These are phyloP conservation scores for Channa striata DNA, from an alignment of 2,797 vertebrate genomes.

Conservation along the genomic window DNA sequence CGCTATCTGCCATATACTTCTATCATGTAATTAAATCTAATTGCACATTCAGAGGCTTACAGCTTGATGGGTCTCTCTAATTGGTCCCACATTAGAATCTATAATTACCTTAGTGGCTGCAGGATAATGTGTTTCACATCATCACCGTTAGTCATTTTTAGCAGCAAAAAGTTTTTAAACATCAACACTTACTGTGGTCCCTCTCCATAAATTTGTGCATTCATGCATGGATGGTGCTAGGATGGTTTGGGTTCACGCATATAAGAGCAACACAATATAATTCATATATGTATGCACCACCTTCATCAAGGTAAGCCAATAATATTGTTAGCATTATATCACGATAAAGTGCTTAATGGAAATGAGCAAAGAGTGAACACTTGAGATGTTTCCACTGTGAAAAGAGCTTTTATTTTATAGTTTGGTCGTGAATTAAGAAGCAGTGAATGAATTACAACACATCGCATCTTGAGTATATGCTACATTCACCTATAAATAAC, in stretches of 20 bases:
- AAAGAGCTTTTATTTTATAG: not conserved
- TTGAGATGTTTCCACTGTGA: not conserved
- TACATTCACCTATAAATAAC: conserved; percentile 16
- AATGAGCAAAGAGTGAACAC: not conserved
- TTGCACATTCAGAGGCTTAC: conserved; percentile 53
- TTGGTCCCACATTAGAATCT: conserved; percentile 72
- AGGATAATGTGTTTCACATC: conserved; percentile 57
- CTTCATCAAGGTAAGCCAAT: conserved; percentile 8
- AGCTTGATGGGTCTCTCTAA: conserved; percentile 61
- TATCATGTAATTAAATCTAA: conserved; percentile 73
- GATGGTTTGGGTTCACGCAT: conserved; percentile 12
- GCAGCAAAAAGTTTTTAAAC: not conserved
- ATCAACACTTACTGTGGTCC: not conserved
- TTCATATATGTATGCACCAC: not conserved
- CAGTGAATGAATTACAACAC: conserved; percentile 1
- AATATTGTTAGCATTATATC: conserved; percentile 6
- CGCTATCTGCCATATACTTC: conserved; percentile 32
- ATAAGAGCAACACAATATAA: conserved; percentile 1
- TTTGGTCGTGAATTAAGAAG: no score
- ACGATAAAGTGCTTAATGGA: conserved; percentile 12
- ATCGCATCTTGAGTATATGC: conserved; percentile 15
- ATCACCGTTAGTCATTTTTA: conserved; percentile 41
- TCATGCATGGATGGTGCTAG: not conserved
- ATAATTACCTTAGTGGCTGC: conserved; percentile 60
- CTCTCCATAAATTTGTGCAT: not conserved